Percentiles rank a stretch among this genome's conserved stretches.
Evolutionary conservation across 2,888 invertebrate species (phyloP).

Genomic region (Nomada goodeniana): DNA sequence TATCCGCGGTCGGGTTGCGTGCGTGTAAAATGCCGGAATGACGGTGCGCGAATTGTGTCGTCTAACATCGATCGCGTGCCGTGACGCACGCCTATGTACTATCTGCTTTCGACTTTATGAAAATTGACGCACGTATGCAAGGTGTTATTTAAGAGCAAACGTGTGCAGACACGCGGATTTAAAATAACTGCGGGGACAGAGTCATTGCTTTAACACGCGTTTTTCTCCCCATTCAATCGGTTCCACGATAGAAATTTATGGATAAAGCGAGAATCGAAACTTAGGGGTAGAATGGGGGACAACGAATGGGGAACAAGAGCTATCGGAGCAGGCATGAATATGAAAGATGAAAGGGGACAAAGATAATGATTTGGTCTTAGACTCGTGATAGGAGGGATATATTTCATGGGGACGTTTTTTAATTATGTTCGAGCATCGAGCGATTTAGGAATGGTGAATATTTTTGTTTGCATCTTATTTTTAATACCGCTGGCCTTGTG

Average conservation of each 20-base stretch:
- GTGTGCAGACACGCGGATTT: background rate
- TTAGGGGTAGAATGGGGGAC: background rate
- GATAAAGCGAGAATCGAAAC: slow-evolving; percentile 5
- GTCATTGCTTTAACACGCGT: background rate
- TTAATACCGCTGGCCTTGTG: background rate
- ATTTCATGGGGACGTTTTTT: background rate
- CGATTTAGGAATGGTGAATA: background rate
- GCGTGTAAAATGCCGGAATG: slow-evolving; percentile 37
- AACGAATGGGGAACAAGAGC: background rate
- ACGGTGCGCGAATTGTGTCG: slow-evolving; percentile 58
- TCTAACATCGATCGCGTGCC: slow-evolving; percentile 68
- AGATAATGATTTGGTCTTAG: background rate
- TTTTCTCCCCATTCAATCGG: background rate
- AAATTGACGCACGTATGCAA: slow-evolving; percentile 31
- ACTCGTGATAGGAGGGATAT: background rate
- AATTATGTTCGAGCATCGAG: background rate
- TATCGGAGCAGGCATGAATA: slow-evolving; percentile 3
- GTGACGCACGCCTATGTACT: slow-evolving; percentile 32
- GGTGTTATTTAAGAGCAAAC: slow-evolving; percentile 25
- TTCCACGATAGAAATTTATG: background rate
- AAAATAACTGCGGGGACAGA: slow-evolving; percentile 8
- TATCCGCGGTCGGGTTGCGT: slow-evolving; percentile 48
- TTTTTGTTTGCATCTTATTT: background rate
- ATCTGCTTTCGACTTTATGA: slow-evolving; percentile 21
- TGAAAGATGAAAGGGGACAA: background rate